Evolutionary conservation across 2,113 vertebrate species (phyloP).

Genomic region (Megalops atlanticus): DNA sequence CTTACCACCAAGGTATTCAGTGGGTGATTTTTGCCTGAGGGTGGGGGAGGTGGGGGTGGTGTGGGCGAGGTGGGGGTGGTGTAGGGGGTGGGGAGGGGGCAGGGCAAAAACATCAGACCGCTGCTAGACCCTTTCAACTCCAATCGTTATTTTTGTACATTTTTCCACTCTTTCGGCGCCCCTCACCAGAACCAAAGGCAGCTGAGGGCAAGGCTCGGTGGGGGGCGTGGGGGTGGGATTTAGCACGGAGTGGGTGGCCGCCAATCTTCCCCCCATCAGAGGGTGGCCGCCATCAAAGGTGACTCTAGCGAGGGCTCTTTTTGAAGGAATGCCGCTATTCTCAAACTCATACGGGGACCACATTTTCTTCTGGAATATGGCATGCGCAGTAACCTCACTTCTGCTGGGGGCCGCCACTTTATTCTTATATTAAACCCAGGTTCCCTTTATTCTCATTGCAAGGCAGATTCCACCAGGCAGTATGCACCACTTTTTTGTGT

Average conservation of each 20-base stretch:
- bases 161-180: not conserved
- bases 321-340: not conserved
- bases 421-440: constrained; percentile 3
- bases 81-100: not conserved
- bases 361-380: not conserved
- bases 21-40: not conserved
- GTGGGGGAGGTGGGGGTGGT: not conserved
- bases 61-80: not conserved
- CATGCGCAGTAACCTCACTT: not conserved
- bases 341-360: constrained; percentile 14
- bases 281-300: constrained; percentile 20
- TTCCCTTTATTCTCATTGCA: constrained; percentile 10
- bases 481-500: not conserved
- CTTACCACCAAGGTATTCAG: constrained; percentile 12
- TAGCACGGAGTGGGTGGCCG: constrained; percentile 24
- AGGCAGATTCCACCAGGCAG: constrained; percentile 16
- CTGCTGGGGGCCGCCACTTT: not conserved
- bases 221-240: not conserved
- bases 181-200: constrained; percentile 5
- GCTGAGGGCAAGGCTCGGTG: not conserved
- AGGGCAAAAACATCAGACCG: constrained; percentile 21
- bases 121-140: constrained; percentile 32
- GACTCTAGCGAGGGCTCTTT: not conserved
- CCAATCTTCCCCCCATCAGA: not conserved
- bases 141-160: not conserved